phyloP scores from a whole-genome alignment of 2,888 invertebrate genomes.

The Osmoderma eremita region DNA sequence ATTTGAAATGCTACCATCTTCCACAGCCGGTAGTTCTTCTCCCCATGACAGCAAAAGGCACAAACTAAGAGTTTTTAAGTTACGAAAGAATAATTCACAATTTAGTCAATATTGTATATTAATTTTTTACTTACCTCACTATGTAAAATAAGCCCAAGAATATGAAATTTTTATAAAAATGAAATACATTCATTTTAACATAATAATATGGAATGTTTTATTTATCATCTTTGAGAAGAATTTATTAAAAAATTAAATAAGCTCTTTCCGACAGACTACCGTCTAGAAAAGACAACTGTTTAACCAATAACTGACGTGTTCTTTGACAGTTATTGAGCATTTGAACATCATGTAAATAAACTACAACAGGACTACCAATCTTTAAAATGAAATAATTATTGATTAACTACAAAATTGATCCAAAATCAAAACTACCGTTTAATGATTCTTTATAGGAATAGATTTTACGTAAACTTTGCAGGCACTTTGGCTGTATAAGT shows the following conservation, averaged over 20 bases:
- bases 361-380: conserved; percentile 7
- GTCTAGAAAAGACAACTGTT: conserved; percentile 23
- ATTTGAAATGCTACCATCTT: conserved; percentile 7
- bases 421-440: background rate
- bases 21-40: conserved; percentile 24
- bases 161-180: conserved; percentile 25
- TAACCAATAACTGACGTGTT: conserved; percentile 51
- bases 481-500: too few species aligned
- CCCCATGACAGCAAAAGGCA: conserved; percentile 41
- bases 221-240: conserved; percentile 25
- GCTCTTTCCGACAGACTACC: background rate
- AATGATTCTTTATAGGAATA: background rate
- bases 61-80: conserved; percentile 34
- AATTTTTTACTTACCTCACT: conserved; percentile 35
- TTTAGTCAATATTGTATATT: background rate
- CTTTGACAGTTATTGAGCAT: conserved; percentile 41
- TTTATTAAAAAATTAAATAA: conserved; percentile 5
- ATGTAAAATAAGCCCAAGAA: conserved; percentile 35
- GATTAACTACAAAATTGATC: too few species aligned
- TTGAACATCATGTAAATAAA: conserved; percentile 33
- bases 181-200: conserved; percentile 34
- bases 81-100: background rate
- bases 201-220: conserved; percentile 14
- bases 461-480: background rate
- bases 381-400: too few species aligned